phyloP scores from a whole-genome alignment of 2,888 invertebrate species.

The Ochropacha duplaris region DNA sequence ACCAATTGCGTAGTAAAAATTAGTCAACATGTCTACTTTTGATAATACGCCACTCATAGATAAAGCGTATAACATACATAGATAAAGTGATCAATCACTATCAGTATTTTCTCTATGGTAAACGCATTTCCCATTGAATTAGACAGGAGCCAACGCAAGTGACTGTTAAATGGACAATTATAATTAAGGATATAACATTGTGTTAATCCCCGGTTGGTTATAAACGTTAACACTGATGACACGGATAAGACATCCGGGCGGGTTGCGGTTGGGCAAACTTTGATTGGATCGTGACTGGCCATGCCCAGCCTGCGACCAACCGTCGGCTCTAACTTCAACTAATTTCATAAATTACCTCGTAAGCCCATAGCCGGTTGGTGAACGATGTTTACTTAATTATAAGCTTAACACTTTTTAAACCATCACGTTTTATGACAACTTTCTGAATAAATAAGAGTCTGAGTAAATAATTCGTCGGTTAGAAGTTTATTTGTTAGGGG shows the following conservation, averaged over 20 bases:
- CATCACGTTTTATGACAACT: neutral
- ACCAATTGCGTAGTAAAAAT: no score
- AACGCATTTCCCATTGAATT: neutral
- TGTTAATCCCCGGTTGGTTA: neutral
- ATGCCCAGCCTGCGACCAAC: neutral
- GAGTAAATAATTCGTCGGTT: no score
- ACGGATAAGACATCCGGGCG: neutral
- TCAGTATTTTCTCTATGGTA: neutral
- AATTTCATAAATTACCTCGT: constrained; percentile 5
- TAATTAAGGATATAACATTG: neutral
- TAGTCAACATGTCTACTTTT: no score
- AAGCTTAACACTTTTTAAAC: neutral
- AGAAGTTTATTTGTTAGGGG: no score
- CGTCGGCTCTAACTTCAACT: neutral
- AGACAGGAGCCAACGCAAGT: neutral
- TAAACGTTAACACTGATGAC: neutral
- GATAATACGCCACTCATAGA: no score
- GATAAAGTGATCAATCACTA: no score
- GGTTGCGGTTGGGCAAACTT: neutral
- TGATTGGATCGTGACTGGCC: constrained; percentile 5
- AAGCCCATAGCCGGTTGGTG: neutral
- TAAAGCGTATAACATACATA: no score
- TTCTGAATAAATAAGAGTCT: no score
- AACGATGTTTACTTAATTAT: neutral
- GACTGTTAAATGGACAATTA: neutral